Conservation (phyloP, 2,113 vertebrate genomes). For the Polyodon spathula region DNA sequence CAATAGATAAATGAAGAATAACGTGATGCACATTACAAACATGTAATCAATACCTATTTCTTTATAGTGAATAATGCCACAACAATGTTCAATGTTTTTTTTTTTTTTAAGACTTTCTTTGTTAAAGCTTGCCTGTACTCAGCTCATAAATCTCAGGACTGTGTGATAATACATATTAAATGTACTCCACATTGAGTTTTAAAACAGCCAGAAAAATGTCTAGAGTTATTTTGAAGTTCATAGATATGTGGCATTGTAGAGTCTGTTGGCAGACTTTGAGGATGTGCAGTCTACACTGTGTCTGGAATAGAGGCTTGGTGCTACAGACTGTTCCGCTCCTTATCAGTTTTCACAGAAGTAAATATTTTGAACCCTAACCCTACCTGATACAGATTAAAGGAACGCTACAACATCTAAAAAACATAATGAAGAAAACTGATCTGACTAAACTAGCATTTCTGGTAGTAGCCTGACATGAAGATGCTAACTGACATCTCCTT, state of each 20-base stretch:
- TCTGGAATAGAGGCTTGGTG: too few relatives aligned
- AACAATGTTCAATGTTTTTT: not conserved
- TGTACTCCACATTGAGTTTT: slow-evolving; percentile 32
- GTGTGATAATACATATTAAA: slow-evolving; percentile 44
- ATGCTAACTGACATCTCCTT: not conserved
- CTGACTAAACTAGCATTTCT: too few relatives aligned
- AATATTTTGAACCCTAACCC: too few relatives aligned
- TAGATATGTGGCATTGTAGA: slow-evolving; percentile 39
- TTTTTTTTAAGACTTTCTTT: slow-evolving; percentile 4
- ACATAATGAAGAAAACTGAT: too few relatives aligned
- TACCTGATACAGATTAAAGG: too few relatives aligned
- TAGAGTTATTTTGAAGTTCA: slow-evolving; percentile 43
- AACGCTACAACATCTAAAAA: too few relatives aligned
- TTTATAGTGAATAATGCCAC: not conserved
- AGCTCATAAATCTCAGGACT: slow-evolving; percentile 36
- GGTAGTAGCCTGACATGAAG: too few relatives aligned
- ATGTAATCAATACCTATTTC: slow-evolving; percentile 1
- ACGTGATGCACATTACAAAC: not conserved
- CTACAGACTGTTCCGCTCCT: too few relatives aligned
- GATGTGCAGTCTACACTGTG: slow-evolving; percentile 36
- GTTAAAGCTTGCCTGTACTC: slow-evolving; percentile 12
- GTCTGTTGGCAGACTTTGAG: slow-evolving; percentile 37
- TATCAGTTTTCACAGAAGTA: too few relatives aligned
- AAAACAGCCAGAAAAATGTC: slow-evolving; percentile 53
- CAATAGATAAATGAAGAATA: not conserved